Conservation (phyloP, 2,797 vertebrate species). For the Apogon hyalosoma region DNA sequence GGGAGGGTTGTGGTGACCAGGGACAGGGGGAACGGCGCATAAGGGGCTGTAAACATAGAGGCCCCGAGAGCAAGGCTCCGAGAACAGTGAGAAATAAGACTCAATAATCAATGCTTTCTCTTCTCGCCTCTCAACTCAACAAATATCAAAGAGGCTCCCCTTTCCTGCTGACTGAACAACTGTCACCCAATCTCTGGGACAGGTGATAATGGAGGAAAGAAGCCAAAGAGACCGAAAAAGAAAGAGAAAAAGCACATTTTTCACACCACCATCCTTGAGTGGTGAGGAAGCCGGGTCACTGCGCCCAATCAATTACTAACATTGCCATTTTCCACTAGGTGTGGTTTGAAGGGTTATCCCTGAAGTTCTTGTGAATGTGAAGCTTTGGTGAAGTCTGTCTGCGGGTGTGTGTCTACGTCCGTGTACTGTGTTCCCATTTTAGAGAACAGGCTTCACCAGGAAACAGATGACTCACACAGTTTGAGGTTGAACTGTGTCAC, state of each 20-base stretch:
- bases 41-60: slow-evolving; percentile 38
- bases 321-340: slow-evolving; percentile 59
- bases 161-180: slow-evolving; percentile 79
- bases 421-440: slow-evolving; percentile 22
- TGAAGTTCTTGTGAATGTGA: slow-evolving; percentile 35
- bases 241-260: slow-evolving; percentile 65
- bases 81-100: slow-evolving; percentile 62
- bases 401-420: slow-evolving; percentile 9
- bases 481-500: slow-evolving; percentile 68
- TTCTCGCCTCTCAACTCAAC: slow-evolving; percentile 61
- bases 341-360: slow-evolving; percentile 39
- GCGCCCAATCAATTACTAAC: slow-evolving; percentile 72
- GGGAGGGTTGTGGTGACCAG: slow-evolving; percentile 21
- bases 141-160: slow-evolving; percentile 66
- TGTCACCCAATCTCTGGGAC: slow-evolving; percentile 67
- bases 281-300: slow-evolving; percentile 60
- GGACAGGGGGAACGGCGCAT: slow-evolving; percentile 20
- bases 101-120: slow-evolving; percentile 77
- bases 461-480: slow-evolving; percentile 74
- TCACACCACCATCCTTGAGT: slow-evolving; percentile 56
- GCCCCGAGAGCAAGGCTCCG: slow-evolving; percentile 35
- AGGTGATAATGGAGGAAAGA: slow-evolving; percentile 76
- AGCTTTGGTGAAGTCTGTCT: background rate
- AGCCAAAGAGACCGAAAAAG: slow-evolving; percentile 45
- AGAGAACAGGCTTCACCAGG: slow-evolving; percentile 43